Conservation (phyloP, 1,140 invertebrate genomes). For the Procambarus virginalis region DNA sequence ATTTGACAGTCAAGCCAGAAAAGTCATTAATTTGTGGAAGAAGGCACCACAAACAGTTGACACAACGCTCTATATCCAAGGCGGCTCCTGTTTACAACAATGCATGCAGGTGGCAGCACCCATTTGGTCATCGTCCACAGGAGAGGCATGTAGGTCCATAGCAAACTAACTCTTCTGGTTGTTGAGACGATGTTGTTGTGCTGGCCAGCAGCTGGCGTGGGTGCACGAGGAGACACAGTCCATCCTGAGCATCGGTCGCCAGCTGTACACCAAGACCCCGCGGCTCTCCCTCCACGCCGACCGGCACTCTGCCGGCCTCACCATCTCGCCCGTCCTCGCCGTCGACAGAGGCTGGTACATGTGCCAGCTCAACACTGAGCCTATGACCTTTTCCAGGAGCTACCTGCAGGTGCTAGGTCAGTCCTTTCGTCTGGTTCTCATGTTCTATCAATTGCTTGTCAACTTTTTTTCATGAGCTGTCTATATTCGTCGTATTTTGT, state of each 20-base stretch:
- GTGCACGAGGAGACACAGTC: conserved; percentile 76
- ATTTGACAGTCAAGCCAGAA: no score
- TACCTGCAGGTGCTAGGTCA: conserved; percentile 75
- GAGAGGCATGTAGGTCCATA: no score
- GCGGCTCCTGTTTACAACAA: no score
- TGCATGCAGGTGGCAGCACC: no score
- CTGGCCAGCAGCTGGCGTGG: conserved; percentile 74
- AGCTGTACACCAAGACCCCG: conserved; percentile 74
- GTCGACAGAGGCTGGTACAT: conserved; percentile 74
- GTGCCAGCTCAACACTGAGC: conserved; percentile 76
- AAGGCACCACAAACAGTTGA: no score
- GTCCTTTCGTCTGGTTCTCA: background rate
- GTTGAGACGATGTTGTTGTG: background rate
- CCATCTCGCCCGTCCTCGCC: conserved; percentile 71
- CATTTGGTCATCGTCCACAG: no score
- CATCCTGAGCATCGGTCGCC: conserved; percentile 74
- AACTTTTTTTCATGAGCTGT: no score
- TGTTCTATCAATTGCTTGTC: background rate
- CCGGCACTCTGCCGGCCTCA: conserved; percentile 62
- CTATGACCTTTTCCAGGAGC: conserved; percentile 73
- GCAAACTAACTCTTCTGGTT: no score
- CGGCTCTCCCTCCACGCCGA: conserved; percentile 74
- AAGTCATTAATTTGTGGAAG: no score
- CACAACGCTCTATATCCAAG: no score
- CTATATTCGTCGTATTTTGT: no score